Percentiles rank a stretch among this genome's conserved stretches.
phyloP scores from a whole-genome alignment of 2,797 vertebrate species.

The Melanotaenia pygmaea region DNA sequence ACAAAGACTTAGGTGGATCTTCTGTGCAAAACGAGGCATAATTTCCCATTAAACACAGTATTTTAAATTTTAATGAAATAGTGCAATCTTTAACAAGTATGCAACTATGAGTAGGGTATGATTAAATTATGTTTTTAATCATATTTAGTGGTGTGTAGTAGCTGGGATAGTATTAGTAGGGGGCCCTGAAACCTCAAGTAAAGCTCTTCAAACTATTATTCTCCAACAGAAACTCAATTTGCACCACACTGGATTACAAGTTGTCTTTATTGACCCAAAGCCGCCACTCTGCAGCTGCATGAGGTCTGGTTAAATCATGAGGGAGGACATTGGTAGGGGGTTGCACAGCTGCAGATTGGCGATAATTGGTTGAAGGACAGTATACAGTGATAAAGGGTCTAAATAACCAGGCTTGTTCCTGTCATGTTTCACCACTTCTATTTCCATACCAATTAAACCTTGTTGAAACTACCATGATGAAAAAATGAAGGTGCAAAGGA shows the following conservation, averaged over 20 bases:
- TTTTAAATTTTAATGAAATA: not conserved
- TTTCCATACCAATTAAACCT: conserved; percentile 81
- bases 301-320: conserved; percentile 60
- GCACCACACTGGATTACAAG: conserved; percentile 66
- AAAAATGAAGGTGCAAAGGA: conserved; percentile 73
- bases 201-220: conserved; percentile 52
- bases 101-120: not conserved
- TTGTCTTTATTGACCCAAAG: conserved; percentile 66
- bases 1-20: conserved; percentile 52
- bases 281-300: conserved; percentile 60
- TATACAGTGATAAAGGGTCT: conserved; percentile 77
- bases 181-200: conserved; percentile 49
- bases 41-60: conserved; percentile 14
- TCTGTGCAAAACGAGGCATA: conserved; percentile 31
- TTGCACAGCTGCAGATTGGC: conserved; percentile 67
- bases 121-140: conserved; percentile 8
- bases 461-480: conserved; percentile 69
- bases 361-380: conserved; percentile 82
- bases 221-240: conserved; percentile 74
- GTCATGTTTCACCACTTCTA: conserved; percentile 77
- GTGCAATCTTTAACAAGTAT: not conserved
- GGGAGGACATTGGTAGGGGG: conserved; percentile 67
- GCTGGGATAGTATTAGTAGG: conserved; percentile 1
- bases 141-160: conserved; percentile 21
- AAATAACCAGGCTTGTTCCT: conserved; percentile 65